These are phyloP conservation scores for Elanus axillaris DNA, from an alignment of 2,113 vertebrate genomes.

Conservation along the genomic window DNA sequence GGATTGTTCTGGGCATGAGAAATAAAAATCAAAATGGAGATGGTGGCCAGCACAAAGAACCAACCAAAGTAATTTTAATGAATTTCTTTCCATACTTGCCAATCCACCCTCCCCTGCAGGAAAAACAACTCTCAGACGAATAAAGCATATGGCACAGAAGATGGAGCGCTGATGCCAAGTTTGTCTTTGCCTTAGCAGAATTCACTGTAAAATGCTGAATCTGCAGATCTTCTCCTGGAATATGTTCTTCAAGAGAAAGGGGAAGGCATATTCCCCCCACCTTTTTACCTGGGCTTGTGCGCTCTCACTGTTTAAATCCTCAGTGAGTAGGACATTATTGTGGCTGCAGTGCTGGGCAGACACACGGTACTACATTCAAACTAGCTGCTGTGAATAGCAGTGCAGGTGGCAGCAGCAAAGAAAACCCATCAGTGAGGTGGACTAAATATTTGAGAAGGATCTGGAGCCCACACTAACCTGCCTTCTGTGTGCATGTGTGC, in stretches of 20 bases:
- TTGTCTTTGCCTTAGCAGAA: constrained; percentile 16
- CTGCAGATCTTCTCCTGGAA: background rate
- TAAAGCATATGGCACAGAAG: constrained; percentile 24
- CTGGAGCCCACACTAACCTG: background rate
- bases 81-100: constrained; percentile 34
- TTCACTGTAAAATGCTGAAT: constrained; percentile 9
- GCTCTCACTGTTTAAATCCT: background rate
- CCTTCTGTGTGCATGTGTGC: background rate
- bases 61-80: background rate
- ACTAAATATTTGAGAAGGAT: background rate
- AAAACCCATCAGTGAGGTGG: background rate
- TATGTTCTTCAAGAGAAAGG: background rate
- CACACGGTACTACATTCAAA: background rate
- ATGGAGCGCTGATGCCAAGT: background rate
- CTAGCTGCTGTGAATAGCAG: background rate
- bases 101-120: constrained; percentile 44
- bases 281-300: background rate
- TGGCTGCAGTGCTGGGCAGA: background rate
- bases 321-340: background rate
- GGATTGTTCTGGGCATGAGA: background rate
- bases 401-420: background rate
- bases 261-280: background rate
- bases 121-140: background rate
- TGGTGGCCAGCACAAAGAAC: constrained; percentile 1
- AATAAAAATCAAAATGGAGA: constrained; percentile 2